phyloP scores from a whole-genome alignment of 64 coral and sea anemone genomes.

The Stichodactyla helianthus region DNA sequence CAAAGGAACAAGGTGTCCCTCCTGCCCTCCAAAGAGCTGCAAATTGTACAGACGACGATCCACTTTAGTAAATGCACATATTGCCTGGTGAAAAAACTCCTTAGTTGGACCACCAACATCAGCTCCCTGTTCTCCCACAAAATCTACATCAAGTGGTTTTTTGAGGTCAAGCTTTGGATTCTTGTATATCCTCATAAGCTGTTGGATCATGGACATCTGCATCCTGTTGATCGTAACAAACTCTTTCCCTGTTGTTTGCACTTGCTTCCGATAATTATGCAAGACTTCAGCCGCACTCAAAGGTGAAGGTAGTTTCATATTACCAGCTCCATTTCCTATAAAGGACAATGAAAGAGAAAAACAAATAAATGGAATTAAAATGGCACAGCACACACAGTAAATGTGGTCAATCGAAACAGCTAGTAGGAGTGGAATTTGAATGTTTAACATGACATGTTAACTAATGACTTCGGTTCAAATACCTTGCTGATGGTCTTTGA shows the following conservation, averaged over 20 bases:
- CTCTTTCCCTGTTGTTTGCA: conserved; percentile 31
- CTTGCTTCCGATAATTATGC: not conserved
- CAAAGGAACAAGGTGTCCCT: conserved; percentile 27
- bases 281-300: conserved; percentile 6
- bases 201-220: conserved; percentile 56
- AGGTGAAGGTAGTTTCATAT: not conserved
- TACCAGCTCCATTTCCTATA: not conserved
- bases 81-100: conserved; percentile 66
- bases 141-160: conserved; percentile 43
- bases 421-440: not conserved
- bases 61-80: conserved; percentile 41
- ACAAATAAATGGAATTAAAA: not conserved
- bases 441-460: not conserved
- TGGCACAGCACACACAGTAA: not conserved
- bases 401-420: not conserved
- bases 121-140: conserved; percentile 59
- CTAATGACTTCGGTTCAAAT: not conserved
- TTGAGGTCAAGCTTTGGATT: conserved; percentile 55
- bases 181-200: conserved; percentile 69
- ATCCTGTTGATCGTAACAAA: conserved; percentile 57
- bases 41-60: conserved; percentile 49
- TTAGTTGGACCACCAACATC: conserved; percentile 69
- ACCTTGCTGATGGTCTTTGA: not conserved
- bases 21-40: conserved; percentile 57
- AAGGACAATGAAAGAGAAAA: not conserved